Percentiles rank a stretch among this genome's conserved stretches.
phyloP scores from a whole-genome alignment of 1,140 invertebrate species.

The Hestina assimilis region DNA sequence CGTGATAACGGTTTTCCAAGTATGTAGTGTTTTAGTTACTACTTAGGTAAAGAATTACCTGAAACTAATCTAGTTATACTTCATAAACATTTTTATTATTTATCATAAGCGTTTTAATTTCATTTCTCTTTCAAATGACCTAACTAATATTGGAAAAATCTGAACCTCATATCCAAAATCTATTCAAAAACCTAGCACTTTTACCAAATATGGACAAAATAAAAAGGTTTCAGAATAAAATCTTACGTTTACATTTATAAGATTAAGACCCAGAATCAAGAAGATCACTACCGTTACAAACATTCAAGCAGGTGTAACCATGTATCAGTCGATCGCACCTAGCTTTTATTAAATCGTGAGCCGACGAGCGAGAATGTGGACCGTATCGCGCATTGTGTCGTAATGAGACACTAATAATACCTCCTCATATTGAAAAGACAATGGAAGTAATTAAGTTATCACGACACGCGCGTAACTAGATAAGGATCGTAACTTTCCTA shows the following conservation, averaged over 20 bases:
- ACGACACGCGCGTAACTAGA: slow-evolving; percentile 14
- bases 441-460: slow-evolving; percentile 27
- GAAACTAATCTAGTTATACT: no score
- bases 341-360: slow-evolving; percentile 8
- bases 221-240: no score
- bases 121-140: no score
- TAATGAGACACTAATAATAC: slow-evolving; percentile 26
- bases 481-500: slow-evolving; percentile 22
- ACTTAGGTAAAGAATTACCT: not conserved
- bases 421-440: slow-evolving; percentile 22
- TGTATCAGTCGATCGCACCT: slow-evolving; percentile 8
- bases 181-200: no score
- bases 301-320: not conserved
- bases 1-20: not conserved
- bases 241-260: no score
- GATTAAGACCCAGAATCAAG: no score
- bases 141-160: no score
- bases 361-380: slow-evolving; percentile 6
- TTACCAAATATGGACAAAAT: no score
- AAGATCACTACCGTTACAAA: no score
- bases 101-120: no score
- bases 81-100: no score
- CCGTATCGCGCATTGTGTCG: slow-evolving; percentile 2
- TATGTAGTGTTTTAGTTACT: not conserved
- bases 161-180: no score